phyloP scores from a whole-genome alignment of 1,140 invertebrate genomes.

The Ridgeia piscesae region DNA sequence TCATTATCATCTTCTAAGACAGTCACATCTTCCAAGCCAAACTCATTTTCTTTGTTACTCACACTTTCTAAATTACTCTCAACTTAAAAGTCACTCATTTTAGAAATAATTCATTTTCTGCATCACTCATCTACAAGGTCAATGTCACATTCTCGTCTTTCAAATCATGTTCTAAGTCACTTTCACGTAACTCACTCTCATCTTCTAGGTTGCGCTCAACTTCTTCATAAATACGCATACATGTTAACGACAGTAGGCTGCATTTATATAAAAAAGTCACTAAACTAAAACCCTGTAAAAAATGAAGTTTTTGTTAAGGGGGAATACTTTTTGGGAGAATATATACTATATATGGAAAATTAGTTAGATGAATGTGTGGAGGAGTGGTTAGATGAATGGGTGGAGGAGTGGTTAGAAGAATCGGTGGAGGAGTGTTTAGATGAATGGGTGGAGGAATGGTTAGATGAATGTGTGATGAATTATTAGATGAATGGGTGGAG shows the following conservation, averaged over 20 bases:
- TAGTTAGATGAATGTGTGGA: too few relatives aligned
- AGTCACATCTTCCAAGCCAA: too few relatives aligned
- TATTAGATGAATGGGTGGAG: too few relatives aligned
- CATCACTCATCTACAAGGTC: too few relatives aligned
- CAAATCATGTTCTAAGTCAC: constrained; percentile 84
- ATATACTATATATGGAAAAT: too few relatives aligned
- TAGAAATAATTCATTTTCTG: too few relatives aligned
- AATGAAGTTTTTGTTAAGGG: neutral
- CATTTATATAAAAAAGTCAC: neutral
- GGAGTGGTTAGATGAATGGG: neutral
- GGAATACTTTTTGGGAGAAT: neutral
- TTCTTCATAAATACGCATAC: too few relatives aligned
- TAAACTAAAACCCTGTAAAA: neutral
- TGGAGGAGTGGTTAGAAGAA: constrained; percentile 9
- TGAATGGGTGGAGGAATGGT: constrained; percentile 14
- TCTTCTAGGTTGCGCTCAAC: constrained; percentile 61
- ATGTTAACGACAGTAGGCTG: neutral
- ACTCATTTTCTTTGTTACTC: too few relatives aligned
- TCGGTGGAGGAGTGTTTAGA: neutral
- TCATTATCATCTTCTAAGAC: too few relatives aligned
- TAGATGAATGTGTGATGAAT: neutral
- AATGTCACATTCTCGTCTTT: too few relatives aligned
- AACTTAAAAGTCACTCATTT: too few relatives aligned
- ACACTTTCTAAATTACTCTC: too few relatives aligned
- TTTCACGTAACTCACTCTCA: constrained; percentile 71